Percentiles rank a stretch among this genome's conserved stretches.
These are phyloP conservation scores for Phataginus tetradactyla DNA, from an alignment of 2,797 vertebrate genomes.

Conservation along the genomic window DNA sequence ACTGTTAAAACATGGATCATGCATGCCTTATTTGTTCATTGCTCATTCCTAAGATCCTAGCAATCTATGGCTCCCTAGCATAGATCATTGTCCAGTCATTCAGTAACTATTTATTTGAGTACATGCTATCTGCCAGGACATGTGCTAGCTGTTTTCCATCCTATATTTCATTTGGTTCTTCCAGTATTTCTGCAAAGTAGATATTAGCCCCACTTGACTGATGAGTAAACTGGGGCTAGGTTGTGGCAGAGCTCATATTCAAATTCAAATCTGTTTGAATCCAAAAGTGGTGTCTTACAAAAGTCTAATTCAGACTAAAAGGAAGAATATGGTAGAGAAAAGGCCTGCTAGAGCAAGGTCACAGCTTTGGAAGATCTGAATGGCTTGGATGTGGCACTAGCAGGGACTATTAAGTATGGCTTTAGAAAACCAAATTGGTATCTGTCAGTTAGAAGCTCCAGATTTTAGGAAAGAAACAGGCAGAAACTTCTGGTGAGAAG, in stretches of 20 bases:
- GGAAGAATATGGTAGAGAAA: neutral
- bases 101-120: neutral
- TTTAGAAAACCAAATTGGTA: neutral
- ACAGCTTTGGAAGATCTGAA: neutral
- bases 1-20: neutral
- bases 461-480: neutral
- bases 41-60: neutral
- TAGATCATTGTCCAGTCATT: neutral
- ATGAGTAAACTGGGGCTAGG: neutral
- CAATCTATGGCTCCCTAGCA: neutral
- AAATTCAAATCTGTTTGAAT: neutral
- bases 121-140: neutral
- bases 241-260: neutral
- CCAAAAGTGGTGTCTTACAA: neutral
- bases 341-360: neutral
- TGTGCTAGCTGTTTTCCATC: neutral
- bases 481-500: neutral
- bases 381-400: neutral
- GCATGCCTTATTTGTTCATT: neutral
- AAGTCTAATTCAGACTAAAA: neutral
- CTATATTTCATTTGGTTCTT: constrained; percentile 1
- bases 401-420: neutral
- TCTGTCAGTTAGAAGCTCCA: neutral
- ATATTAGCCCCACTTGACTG: neutral
- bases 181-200: neutral